Evolutionary conservation across 2,888 invertebrate species (phyloP).

Genomic region (Leistus spinibarbis): DNA sequence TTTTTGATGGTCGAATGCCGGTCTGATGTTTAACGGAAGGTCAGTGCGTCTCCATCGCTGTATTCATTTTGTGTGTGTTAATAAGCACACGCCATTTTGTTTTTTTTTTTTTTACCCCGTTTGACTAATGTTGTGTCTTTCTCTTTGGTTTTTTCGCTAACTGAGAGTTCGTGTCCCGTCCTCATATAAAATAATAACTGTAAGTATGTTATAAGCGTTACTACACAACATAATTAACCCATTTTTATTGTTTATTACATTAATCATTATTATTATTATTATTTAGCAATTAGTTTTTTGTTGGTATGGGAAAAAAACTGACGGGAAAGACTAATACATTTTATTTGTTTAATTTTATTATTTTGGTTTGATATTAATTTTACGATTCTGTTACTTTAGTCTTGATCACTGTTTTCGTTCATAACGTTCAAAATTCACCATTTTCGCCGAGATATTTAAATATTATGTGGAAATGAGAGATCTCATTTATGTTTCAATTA

Average conservation of each 20-base stretch:
- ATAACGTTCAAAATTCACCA: no score
- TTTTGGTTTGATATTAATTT: conserved; percentile 40
- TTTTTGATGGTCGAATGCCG: conserved; percentile 21
- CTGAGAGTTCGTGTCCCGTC: conserved; percentile 53
- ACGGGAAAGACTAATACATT: conserved; percentile 56
- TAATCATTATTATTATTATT: conserved; percentile 38
- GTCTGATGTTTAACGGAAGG: conserved; percentile 33
- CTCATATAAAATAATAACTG: conserved; percentile 52
- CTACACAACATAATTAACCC: conserved; percentile 30
- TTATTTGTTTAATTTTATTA: conserved; percentile 37
- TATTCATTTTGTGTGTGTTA: conserved; percentile 8
- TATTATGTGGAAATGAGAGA: no score
- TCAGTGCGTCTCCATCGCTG: conserved; percentile 16
- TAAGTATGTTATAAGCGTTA: conserved; percentile 53
- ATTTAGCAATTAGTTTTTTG: conserved; percentile 47
- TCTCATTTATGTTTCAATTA: no score
- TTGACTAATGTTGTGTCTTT: conserved; percentile 56
- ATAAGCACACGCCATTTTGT: conserved; percentile 1
- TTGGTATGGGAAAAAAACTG: conserved; percentile 55
- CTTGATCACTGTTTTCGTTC: no score
- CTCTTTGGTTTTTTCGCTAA: conserved; percentile 61
- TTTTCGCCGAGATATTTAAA: no score
- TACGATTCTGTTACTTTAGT: neutral
- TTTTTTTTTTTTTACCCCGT: conserved; percentile 17
- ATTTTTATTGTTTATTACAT: conserved; percentile 22